These are phyloP conservation scores for Acanthochromis polyacanthus DNA, from an alignment of 2,113 vertebrate genomes.

Conservation along the genomic window DNA sequence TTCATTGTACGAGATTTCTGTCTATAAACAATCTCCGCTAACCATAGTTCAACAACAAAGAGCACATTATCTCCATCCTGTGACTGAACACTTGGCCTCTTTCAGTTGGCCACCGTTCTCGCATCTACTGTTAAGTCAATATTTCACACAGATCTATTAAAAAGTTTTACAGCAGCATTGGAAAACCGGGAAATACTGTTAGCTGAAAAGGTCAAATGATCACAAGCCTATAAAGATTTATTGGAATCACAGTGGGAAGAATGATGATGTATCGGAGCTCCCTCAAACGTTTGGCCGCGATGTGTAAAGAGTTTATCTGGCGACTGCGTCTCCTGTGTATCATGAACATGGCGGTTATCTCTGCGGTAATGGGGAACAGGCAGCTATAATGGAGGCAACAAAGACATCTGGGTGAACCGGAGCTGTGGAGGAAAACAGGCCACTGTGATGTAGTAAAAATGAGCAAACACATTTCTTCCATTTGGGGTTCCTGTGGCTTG, in stretches of 20 bases:
- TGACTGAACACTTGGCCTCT: conserved; percentile 53
- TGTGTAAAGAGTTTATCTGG: conserved; percentile 62
- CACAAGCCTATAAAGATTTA: conserved; percentile 67
- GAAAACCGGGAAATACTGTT: conserved; percentile 72
- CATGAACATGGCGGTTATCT: conserved; percentile 75
- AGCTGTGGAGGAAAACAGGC: conserved; percentile 60
- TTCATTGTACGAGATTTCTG: conserved; percentile 34
- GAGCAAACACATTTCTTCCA: conserved; percentile 79
- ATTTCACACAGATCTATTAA: conserved; percentile 62
- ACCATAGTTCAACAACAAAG: conserved; percentile 52
- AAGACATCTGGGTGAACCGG: conserved; percentile 56
- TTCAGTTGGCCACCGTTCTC: conserved; percentile 41
- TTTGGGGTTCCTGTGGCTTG: conserved; percentile 71
- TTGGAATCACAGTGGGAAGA: conserved; percentile 67
- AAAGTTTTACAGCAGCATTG: conserved; percentile 60
- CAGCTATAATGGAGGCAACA: conserved; percentile 62
- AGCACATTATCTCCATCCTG: conserved; percentile 57
- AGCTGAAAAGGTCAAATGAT: conserved; percentile 71
- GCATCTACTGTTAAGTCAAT: conserved; percentile 48
- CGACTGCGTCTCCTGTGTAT: conserved; percentile 55
- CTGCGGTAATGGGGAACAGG: conserved; percentile 76
- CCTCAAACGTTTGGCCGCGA: conserved; percentile 62
- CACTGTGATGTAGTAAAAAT: conserved; percentile 62
- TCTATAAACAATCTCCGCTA: conserved; percentile 37
- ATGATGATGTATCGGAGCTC: conserved; percentile 61